Evolutionary conservation across 2,888 invertebrate species (phyloP).

Genomic region (Drosophila nr. perissopoda): DNA sequence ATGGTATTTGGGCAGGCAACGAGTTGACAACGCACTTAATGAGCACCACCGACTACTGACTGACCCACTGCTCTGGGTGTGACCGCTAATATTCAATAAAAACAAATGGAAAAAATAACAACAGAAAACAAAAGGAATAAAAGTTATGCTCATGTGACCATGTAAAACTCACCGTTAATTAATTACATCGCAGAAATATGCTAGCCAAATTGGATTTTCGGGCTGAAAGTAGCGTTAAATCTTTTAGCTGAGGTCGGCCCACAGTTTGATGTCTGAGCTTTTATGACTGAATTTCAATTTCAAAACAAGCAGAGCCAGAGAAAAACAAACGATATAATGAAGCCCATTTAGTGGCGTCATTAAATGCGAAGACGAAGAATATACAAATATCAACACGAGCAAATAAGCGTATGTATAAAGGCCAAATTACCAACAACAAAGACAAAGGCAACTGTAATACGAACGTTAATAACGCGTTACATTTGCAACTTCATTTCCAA

Average conservation of each 20-base stretch:
- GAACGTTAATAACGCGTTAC: slow-evolving; percentile 82
- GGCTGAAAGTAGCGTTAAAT: slow-evolving; percentile 71
- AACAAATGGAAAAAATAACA: slow-evolving; percentile 5
- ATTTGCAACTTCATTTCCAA: slow-evolving; percentile 77
- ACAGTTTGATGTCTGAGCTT: slow-evolving; percentile 24
- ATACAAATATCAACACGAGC: slow-evolving; percentile 19
- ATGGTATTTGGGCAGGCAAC: slow-evolving; percentile 80
- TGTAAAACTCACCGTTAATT: slow-evolving; percentile 74
- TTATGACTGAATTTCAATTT: slow-evolving; percentile 80
- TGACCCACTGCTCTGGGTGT: slow-evolving; percentile 43
- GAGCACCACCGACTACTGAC: slow-evolving; percentile 28
- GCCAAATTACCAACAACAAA: slow-evolving; percentile 34
- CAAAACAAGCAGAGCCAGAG: slow-evolving; percentile 46
- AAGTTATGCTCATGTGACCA: slow-evolving; percentile 68
- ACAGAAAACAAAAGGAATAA: slow-evolving; percentile 13
- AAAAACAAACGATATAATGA: slow-evolving; percentile 76
- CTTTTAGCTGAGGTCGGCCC: slow-evolving; percentile 42
- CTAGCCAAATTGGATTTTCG: slow-evolving; percentile 22
- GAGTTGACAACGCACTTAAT: slow-evolving; percentile 73
- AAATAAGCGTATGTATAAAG: slow-evolving; percentile 4
- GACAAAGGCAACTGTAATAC: slow-evolving; percentile 67
- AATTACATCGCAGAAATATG: slow-evolving; percentile 61
- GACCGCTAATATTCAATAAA: slow-evolving; percentile 76
- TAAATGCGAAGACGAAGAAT: slow-evolving; percentile 65
- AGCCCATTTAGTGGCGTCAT: slow-evolving; percentile 81